These are phyloP conservation scores for Gobionotothen gibberifrons DNA, from an alignment of 2,797 vertebrate genomes.

Conservation along the genomic window DNA sequence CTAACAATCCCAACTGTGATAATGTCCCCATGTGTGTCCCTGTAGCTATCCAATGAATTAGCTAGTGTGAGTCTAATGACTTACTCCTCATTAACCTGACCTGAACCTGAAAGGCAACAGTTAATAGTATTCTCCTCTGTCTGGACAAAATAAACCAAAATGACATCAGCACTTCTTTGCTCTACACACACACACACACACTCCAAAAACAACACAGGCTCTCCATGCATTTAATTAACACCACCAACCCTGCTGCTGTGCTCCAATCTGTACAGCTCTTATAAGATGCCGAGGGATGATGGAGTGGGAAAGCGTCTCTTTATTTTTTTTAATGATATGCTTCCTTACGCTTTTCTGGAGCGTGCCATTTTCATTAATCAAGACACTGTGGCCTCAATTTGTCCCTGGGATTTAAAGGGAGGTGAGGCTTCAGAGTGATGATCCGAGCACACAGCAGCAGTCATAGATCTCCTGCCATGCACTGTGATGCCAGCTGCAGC, in stretches of 20 bases:
- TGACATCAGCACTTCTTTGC: not conserved
- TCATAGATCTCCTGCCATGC: conserved; percentile 32
- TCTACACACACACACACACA: not conserved
- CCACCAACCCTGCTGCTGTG: conserved; percentile 15
- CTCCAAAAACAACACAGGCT: not conserved
- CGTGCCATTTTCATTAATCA: conserved; percentile 44
- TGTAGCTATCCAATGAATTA: not conserved
- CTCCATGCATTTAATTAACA: conserved; percentile 49
- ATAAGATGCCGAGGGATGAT: conserved; percentile 1
- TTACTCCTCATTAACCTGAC: not conserved
- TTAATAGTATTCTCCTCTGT: not conserved
- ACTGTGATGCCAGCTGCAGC: conserved; percentile 36
- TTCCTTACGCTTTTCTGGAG: conserved; percentile 32
- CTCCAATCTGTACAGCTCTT: conserved; percentile 41
- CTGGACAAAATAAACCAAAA: not conserved
- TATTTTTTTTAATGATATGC: conserved; percentile 6
- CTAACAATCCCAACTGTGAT: too few relatives aligned
- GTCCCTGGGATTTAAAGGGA: conserved; percentile 1
- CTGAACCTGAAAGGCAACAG: not conserved
- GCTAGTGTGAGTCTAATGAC: not conserved
- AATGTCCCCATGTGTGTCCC: too few relatives aligned
- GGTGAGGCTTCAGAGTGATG: conserved; percentile 17
- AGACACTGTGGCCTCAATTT: conserved; percentile 29
- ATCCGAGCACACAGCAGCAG: conserved; percentile 14
- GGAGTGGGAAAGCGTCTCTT: not conserved